A percentile compares a stretch with the other conserved stretches of the same genome.
phyloP scores from a whole-genome alignment of 2,797 vertebrate genomes.

The Sardinella longiceps region DNA sequence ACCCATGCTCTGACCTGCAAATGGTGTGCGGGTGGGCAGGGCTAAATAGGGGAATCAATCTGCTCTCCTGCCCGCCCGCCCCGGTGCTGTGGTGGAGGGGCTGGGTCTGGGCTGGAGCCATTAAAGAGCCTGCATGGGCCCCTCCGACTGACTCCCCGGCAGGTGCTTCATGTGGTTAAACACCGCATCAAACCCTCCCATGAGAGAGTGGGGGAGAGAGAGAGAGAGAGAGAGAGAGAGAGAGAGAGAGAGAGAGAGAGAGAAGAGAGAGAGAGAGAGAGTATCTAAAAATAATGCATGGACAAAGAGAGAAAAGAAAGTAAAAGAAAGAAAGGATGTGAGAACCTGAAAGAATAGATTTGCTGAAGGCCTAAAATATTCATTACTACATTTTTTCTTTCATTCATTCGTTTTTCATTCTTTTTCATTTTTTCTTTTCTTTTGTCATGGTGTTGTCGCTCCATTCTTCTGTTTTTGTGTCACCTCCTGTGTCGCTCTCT shows the following conservation, averaged over 20 bases:
- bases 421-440: background rate
- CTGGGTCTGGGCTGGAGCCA: background rate
- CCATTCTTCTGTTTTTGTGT: background rate
- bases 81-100: background rate
- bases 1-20: background rate
- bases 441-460: background rate
- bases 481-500: background rate
- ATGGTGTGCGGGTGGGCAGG: background rate
- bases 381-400: background rate
- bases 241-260: background rate
- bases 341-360: background rate
- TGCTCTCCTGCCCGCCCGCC: too few relatives aligned
- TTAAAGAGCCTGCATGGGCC: background rate
- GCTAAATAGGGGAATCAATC: slow-evolving; percentile 22
- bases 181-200: background rate
- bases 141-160: background rate
- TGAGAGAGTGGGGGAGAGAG: background rate
- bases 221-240: background rate
- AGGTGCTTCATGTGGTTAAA: background rate
- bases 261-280: background rate
- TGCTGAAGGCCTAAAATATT: background rate
- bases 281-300: too few relatives aligned
- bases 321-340: background rate
- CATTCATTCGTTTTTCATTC: too few relatives aligned
- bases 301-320: background rate